Evolutionary conservation across 2,888 invertebrate genomes (phyloP).

Genomic region (Campoletis raptor): DNA sequence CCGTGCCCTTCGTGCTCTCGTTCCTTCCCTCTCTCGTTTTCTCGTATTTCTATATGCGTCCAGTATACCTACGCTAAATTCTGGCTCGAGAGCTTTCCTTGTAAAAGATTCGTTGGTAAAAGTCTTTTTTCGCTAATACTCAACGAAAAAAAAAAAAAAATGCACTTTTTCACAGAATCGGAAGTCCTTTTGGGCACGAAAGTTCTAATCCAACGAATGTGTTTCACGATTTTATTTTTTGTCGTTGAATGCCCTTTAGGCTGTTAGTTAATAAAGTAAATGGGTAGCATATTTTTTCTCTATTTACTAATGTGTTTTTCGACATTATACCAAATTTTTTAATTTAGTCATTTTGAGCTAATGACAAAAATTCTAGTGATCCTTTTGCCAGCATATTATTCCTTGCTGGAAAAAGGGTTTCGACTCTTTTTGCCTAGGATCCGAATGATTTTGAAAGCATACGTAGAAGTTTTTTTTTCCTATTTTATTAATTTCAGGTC

Average conservation of each 20-base stretch:
- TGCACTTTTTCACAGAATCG: conserved; percentile 21
- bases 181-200: neutral
- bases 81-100: conserved; percentile 33
- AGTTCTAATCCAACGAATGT: conserved; percentile 30
- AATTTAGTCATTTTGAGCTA: neutral
- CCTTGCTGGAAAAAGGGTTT: neutral
- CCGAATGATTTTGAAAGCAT: neutral
- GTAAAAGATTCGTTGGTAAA: conserved; percentile 43
- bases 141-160: conserved; percentile 2
- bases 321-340: neutral
- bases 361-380: neutral
- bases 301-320: neutral
- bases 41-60: conserved; percentile 22
- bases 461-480: neutral
- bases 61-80: conserved; percentile 32
- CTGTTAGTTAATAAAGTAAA: neutral
- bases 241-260: neutral
- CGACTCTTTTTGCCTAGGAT: neutral
- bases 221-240: conserved; percentile 4
- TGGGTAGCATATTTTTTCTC: neutral
- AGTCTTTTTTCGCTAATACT: conserved; percentile 32
- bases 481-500: neutral
- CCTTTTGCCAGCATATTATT: neutral
- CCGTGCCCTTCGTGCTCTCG: conserved; percentile 38
- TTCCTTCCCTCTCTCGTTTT: conserved; percentile 7